phyloP scores from a whole-genome alignment of 2,113 vertebrate genomes.

The Rhea pennata region DNA sequence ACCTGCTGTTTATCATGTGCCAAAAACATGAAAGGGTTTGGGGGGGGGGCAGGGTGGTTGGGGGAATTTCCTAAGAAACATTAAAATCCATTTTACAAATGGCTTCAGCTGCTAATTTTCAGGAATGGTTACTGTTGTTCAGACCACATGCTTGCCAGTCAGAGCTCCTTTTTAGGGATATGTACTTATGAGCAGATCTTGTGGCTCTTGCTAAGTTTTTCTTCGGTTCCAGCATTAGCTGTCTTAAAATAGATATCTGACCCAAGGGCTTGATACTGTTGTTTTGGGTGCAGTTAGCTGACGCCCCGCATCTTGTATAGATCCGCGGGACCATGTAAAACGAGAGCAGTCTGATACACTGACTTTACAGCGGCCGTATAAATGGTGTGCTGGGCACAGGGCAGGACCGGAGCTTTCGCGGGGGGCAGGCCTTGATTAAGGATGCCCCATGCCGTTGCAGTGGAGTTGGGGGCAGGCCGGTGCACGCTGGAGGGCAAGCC shows the following conservation, averaged over 20 bases:
- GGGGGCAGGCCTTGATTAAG: background rate
- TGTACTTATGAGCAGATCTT: background rate
- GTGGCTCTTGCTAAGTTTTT: background rate
- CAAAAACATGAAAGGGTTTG: background rate
- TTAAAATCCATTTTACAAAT: background rate
- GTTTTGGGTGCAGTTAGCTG: background rate
- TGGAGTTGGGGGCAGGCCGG: background rate
- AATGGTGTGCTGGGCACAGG: background rate
- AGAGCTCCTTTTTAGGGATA: background rate
- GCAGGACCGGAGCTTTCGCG: background rate
- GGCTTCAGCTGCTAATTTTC: background rate
- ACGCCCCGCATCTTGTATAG: rapidly evolving
- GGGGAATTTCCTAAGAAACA: constrained; percentile 5
- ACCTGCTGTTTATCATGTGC: constrained; percentile 51
- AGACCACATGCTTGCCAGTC: background rate
- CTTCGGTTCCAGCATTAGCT: too few species aligned
- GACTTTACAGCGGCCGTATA: rapidly evolving
- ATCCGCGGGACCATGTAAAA: background rate
- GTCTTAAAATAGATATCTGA: too few species aligned
- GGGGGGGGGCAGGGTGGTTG: background rate
- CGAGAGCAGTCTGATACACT: rapidly evolving
- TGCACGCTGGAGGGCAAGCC: background rate
- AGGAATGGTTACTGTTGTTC: background rate
- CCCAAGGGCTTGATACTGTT: background rate
- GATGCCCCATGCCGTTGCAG: rapidly evolving